These are phyloP conservation scores for Oreonectes daqikongensis DNA, from an alignment of 2,797 vertebrate species.

Conservation along the genomic window DNA sequence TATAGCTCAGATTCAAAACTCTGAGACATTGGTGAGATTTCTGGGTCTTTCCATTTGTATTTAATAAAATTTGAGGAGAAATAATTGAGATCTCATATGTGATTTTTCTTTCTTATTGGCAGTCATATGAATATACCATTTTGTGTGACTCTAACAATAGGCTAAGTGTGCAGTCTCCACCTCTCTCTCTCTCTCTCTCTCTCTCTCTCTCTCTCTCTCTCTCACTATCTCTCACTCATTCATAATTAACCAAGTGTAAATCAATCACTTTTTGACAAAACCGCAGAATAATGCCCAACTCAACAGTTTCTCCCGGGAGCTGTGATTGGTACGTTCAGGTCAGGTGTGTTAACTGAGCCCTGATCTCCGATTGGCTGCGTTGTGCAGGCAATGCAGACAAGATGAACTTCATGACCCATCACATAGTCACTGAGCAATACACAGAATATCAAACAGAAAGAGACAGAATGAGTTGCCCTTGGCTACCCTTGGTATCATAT, in stretches of 20 bases:
- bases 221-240: conserved; percentile 68
- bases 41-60: no score
- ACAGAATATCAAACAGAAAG: conserved; percentile 30
- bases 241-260: conserved; percentile 74
- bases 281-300: conserved; percentile 15
- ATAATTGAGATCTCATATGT: no score
- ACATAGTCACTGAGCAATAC: conserved; percentile 27
- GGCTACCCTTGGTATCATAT: conserved; percentile 36
- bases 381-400: conserved; percentile 27
- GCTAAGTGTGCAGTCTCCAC: conserved; percentile 55
- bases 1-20: no score
- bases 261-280: conserved; percentile 44
- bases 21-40: no score
- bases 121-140: background rate
- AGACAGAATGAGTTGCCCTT: conserved; percentile 37
- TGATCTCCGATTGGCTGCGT: conserved; percentile 23
- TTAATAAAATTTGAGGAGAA: no score
- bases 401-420: conserved; percentile 37
- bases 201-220: conserved; percentile 69
- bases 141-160: conserved; percentile 14
- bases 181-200: conserved; percentile 65
- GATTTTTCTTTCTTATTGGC: no score
- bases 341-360: conserved; percentile 8
- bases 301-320: conserved; percentile 24
- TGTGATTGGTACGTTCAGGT: conserved; percentile 25